phyloP scores from a whole-genome alignment of 92 coral and sea anemone genomes.

The Anthopleura xanthogrammica region DNA sequence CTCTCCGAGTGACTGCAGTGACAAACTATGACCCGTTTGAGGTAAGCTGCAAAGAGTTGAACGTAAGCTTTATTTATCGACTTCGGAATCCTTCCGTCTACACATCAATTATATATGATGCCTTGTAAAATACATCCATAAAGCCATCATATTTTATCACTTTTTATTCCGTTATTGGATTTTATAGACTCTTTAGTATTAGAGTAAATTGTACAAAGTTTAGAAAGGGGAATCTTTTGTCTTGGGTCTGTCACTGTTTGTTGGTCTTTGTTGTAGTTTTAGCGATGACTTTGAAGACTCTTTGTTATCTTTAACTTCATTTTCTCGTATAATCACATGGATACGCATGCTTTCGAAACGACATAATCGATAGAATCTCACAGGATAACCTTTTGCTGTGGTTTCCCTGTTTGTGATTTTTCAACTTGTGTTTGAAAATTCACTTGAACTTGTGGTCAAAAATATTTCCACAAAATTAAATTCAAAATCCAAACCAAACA shows the following conservation, averaged over 20 bases:
- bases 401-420: neutral
- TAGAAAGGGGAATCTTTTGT: neutral
- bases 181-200: neutral
- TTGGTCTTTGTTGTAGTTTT: neutral
- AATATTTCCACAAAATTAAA: neutral
- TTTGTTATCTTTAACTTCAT: slow-evolving; percentile 5
- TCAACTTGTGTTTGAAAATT: slow-evolving; percentile 1
- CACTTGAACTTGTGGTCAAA: slow-evolving; percentile 9
- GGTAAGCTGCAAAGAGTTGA: slow-evolving; percentile 52
- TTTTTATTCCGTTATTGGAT: neutral
- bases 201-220: neutral
- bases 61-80: slow-evolving; percentile 12
- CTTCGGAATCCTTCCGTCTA: slow-evolving; percentile 24
- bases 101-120: slow-evolving; percentile 27
- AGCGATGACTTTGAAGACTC: neutral
- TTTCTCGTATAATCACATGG: neutral
- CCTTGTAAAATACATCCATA: neutral
- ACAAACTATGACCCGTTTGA: slow-evolving; percentile 97
- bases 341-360: neutral
- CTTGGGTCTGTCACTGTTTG: neutral
- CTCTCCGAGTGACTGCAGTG: slow-evolving; percentile 70
- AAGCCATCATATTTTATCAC: slow-evolving; percentile 1
- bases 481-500: neutral
- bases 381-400: neutral
- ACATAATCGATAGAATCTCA: neutral